phyloP scores from a whole-genome alignment of 2,888 invertebrate genomes.

The Morpho helenor region DNA sequence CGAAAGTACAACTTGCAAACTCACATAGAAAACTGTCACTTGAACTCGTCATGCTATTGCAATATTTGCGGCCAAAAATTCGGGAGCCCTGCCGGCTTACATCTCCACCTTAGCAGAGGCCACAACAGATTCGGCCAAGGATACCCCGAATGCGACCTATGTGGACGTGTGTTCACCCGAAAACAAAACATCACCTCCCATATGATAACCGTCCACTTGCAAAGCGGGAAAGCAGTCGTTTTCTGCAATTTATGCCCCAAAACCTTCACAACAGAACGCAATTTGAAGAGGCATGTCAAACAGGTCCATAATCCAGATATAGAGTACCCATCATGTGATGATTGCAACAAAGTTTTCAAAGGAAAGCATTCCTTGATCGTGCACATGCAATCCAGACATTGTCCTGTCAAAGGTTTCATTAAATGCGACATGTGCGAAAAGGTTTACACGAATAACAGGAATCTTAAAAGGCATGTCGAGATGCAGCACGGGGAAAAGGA shows the following conservation, averaged over 20 bases:
- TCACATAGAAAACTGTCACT: slow-evolving; percentile 60
- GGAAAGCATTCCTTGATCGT: slow-evolving; percentile 45
- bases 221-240: slow-evolving; percentile 41
- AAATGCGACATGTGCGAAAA: slow-evolving; percentile 52
- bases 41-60: slow-evolving; percentile 47
- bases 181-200: slow-evolving; percentile 63
- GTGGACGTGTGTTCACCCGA: slow-evolving; percentile 57
- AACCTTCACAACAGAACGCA: slow-evolving; percentile 51
- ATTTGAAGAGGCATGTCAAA: slow-evolving; percentile 51
- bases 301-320: slow-evolving; percentile 53
- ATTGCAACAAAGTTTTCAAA: slow-evolving; percentile 50
- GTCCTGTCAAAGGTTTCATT: slow-evolving; percentile 30
- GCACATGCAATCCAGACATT: slow-evolving; percentile 49
- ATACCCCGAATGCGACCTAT: slow-evolving; percentile 59
- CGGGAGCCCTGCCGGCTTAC: slow-evolving; percentile 49
- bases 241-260: slow-evolving; percentile 47
- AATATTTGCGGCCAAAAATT: slow-evolving; percentile 52
- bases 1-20: slow-evolving; percentile 59
- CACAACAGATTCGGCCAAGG: slow-evolving; percentile 51
- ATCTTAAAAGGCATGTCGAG: slow-evolving; percentile 54
- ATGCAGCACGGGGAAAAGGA: slow-evolving; percentile 50
- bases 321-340: slow-evolving; percentile 49
- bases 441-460: slow-evolving; percentile 50
- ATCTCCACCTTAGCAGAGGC: slow-evolving; percentile 47
- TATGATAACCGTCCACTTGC: slow-evolving; percentile 58